Conservation (phyloP, 2,888 invertebrate genomes). For the Yponomeuta cagnagella region DNA sequence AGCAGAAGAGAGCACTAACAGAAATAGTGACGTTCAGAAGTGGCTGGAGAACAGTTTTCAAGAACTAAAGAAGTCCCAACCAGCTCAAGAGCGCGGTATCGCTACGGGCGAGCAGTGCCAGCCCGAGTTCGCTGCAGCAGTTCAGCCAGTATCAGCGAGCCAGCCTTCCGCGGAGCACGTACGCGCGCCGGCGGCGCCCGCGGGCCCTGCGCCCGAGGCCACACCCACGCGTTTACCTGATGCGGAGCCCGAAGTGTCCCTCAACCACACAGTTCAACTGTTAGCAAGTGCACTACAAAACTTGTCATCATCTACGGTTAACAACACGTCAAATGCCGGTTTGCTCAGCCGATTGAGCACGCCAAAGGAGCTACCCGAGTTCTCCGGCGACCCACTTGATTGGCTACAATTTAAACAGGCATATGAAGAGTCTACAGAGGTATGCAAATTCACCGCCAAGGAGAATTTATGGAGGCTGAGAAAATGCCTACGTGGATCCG, state of each 20-base stretch:
- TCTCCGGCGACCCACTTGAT: slow-evolving; percentile 26
- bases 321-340: neutral
- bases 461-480: too few species aligned
- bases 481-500: too few species aligned
- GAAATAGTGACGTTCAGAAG: neutral
- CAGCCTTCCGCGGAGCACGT: neutral
- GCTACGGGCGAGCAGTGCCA: neutral
- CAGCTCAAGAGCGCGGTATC: neutral
- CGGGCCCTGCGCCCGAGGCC: neutral
- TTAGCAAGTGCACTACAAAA: slow-evolving; percentile 5
- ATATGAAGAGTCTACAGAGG: slow-evolving; percentile 1
- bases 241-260: neutral
- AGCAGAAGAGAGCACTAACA: neutral
- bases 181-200: neutral
- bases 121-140: neutral
- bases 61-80: neutral
- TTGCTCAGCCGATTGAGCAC: slow-evolving; percentile 2
- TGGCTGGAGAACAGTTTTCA: neutral
- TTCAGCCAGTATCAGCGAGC: neutral
- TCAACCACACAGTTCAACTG: neutral
- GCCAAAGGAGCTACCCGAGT: slow-evolving; percentile 21
- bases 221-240: neutral
- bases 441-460: too few species aligned
- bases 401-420: slow-evolving; percentile 27
- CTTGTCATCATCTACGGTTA: neutral